Evolutionary conservation across 2,113 vertebrate genomes (phyloP), one percentile per base, ranked within the genome.

Genomic region (Nerophis ophidion): DNA sequence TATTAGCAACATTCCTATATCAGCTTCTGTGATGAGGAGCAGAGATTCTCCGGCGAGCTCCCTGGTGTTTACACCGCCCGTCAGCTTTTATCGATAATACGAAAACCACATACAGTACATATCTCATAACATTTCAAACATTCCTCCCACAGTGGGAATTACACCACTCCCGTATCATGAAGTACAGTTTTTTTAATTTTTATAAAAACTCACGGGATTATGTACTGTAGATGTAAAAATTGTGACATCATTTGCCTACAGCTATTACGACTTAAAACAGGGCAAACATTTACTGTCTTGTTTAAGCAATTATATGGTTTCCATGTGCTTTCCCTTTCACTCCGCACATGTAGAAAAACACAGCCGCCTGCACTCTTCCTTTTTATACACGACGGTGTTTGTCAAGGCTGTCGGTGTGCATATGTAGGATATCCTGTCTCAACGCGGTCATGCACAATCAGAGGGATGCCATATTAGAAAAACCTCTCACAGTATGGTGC

Each of bases 401-500:
- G 50, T 68, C 66, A 70, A 76, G 76, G 76, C 58, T 48, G 7
- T 59, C 54, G 53, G 59, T 74, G 44, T 64, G 40, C 59, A n/a
- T 47, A 54, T 70, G 47, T 61, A 59, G 72, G 74, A 78, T 76
- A 78, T 81, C 76, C 80, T 79, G 70, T 52, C 63, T 49, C 38
- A 62, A 63, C 61, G 2, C 5, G 36, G 36, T 8, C 36, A 8
- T 38, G 7, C 38, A 40, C 38, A 11, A 44, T 44, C 10, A 44
- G 11, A 44, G 11, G 10, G 40, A 44, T 9, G 10, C 5, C 3
- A 44, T 44, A 44, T 44, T 44, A 12, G 11, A 7, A 40, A 40
- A 8, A 40, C 38, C 8, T 40, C 38, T 40, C 38, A 3, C 38
- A 40, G 38, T 11, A 12, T 44, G 40, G 11, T 44, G 40, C 40